These are phyloP conservation scores for Dromaius novaehollandiae DNA, from an alignment of 2,113 vertebrate genomes.

Conservation along the genomic window DNA sequence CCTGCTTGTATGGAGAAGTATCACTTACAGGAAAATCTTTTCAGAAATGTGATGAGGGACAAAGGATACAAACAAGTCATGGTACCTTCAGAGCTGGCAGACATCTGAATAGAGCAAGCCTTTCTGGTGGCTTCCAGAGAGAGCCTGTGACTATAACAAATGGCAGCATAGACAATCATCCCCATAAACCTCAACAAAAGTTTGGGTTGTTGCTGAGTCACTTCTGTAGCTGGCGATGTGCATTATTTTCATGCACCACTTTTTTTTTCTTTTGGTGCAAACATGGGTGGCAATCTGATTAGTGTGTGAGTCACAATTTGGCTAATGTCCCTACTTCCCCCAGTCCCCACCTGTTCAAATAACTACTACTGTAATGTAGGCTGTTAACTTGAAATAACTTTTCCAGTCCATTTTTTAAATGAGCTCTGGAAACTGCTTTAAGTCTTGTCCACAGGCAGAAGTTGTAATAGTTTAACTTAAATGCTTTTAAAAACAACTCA, in stretches of 20 bases:
- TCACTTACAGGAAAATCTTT: neutral
- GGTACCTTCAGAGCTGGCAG: neutral
- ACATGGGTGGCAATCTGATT: slow-evolving; percentile 68
- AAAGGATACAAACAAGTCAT: neutral
- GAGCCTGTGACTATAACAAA: neutral
- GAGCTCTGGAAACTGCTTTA: slow-evolving; percentile 29
- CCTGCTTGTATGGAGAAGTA: neutral
- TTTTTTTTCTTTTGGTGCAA: slow-evolving; percentile 45
- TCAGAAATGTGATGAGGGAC: neutral
- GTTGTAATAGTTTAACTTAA: neutral
- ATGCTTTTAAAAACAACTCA: neutral
- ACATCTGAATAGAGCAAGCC: neutral
- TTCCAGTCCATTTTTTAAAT: slow-evolving; percentile 37
- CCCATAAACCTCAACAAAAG: neutral
- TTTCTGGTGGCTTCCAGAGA: neutral
- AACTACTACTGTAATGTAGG: slow-evolving; percentile 40
- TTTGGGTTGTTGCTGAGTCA: slow-evolving; percentile 9
- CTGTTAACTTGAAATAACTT: slow-evolving; percentile 56
- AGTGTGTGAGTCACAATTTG: slow-evolving; percentile 66
- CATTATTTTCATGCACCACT: neutral
- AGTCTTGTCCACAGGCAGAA: neutral
- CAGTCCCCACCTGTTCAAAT: slow-evolving; percentile 68
- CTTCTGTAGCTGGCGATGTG: neutral
- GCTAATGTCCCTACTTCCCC: slow-evolving; percentile 56
- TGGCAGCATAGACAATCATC: neutral